phyloP scores from a whole-genome alignment of 1,140 invertebrate genomes.

The Elysia chlorotica region DNA sequence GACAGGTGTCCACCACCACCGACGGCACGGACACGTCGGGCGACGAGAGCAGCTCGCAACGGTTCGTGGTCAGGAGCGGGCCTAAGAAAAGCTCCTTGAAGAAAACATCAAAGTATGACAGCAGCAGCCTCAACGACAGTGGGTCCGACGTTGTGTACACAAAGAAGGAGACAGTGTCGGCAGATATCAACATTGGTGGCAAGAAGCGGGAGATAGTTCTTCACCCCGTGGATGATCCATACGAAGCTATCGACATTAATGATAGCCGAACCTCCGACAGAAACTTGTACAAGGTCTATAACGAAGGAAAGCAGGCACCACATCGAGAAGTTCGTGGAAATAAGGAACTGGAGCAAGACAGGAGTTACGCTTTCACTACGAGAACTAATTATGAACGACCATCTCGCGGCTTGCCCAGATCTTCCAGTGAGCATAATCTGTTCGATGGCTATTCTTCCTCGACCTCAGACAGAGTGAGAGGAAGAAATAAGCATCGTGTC shows the following conservation, averaged over 20 bases:
- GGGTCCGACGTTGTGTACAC: background rate
- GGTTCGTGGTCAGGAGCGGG: background rate
- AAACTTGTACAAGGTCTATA: background rate
- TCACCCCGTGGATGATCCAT: background rate
- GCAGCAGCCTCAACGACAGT: background rate
- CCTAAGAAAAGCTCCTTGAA: constrained; percentile 16
- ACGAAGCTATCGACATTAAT: background rate
- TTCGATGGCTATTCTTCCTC: no score
- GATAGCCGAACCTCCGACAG: background rate
- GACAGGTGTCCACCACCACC: background rate
- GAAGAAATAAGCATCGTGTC: no score
- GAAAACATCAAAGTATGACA: background rate
- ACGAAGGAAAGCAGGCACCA: no score
- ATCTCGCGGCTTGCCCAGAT: no score
- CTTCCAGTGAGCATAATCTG: no score
- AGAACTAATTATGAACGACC: no score
- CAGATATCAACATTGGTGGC: background rate
- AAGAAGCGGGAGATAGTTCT: background rate
- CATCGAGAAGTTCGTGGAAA: no score
- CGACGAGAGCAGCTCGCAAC: background rate
- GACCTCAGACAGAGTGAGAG: no score
- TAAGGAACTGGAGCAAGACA: no score
- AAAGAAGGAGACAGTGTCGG: constrained; percentile 1
- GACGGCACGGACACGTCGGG: background rate
- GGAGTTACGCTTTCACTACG: no score